Evolutionary conservation across 2,797 vertebrate species (phyloP), one percentile per base, ranked within the genome.

Genomic region (Myotis daubentonii): DNA sequence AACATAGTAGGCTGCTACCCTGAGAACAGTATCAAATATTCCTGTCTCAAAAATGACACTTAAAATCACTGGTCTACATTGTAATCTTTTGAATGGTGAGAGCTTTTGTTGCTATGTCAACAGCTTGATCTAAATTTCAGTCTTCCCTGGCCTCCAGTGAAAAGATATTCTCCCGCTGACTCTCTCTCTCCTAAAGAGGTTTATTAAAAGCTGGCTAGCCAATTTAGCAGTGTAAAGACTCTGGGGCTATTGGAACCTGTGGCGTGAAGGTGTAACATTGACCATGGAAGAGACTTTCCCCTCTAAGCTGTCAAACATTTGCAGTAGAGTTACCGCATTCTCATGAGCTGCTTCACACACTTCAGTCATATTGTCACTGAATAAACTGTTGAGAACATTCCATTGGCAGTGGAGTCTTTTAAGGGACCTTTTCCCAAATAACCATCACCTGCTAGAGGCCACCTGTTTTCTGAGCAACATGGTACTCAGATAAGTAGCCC

Each of bases 81-180:
- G 65, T 79, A 49, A 93, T 9, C 66, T 66, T 97, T 94, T 96
- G 90, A 96, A 93, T 60, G 81, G 91, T 70, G 84, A 97, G 93
- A 93, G 68, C 16, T 94, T 97, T 95, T 94, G 94, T 98, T 98
- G 79, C 95, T 96, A 96, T 97, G 90, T 79, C 96, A 98, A 96
- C 97, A 95, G 49, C 95, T 96, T 96, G 60, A 91, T 94, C 85
- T 88, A 87, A 97, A 97, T 87, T 97, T 98, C 93, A 95, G 49
- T 87, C 38, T 89, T 91, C 92, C 19, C 55, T 85, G 93, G 62
- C 57, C 82, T 97, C 55, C 28, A 23, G 86, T 85, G 25, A 91
- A 91, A 97, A 97, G 41, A 57, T 89, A 74, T 83, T 92, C 88
- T 91, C 91, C 25, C 72, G 36, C 28, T 76, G 49, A 60, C 78